Evolutionary conservation across 2,888 invertebrate species (phyloP), one percentile per base, ranked within the genome.

Genomic region (Carabus problematicus): DNA sequence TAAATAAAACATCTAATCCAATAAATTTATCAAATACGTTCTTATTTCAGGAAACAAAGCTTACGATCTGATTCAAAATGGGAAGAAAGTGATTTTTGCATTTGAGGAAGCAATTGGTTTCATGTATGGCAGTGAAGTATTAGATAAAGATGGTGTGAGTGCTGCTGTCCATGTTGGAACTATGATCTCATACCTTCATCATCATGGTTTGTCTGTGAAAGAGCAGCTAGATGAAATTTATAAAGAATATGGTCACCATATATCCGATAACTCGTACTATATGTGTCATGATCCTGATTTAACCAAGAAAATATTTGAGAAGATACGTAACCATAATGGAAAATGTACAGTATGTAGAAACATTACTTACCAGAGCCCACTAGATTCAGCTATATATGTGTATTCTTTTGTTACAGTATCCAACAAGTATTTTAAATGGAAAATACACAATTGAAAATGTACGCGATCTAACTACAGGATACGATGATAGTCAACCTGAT

Each of bases 31-130:
- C 41, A 43, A 70, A 55, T 9, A 55, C 40, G 11, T 42, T 63
- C 29, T 52, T 60, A 29, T 74, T 75, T 39, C 78, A 88, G 88
- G 88, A 4, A 98, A 98, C 81, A 88, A 88, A 76, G 87, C 93
- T 0, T 84, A 90, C 40, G 88, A 95, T 6, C 82, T 97, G 64
- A 81, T 90, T 42, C 83, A 87, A 69, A 82, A 89, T 66, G 92
- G 90, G 39, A 93, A 94, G 76, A 82, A 84, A 8, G 93, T 97
- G 0, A 80, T 99, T 63, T 96, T 98, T 82, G 97, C 97, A 0
- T 99, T 93, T 82, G 99, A 99, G 80, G 99, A 99, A 83, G 98
- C 98, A 0, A 98, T 99, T 78, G 99, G 98, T 0, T 98, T 94
- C 79, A 98, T 99, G 98, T 93, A 94, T 78, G 91, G 92, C n/a